Conservation (phyloP, 2,113 vertebrate genomes). For the Natator depressus region DNA sequence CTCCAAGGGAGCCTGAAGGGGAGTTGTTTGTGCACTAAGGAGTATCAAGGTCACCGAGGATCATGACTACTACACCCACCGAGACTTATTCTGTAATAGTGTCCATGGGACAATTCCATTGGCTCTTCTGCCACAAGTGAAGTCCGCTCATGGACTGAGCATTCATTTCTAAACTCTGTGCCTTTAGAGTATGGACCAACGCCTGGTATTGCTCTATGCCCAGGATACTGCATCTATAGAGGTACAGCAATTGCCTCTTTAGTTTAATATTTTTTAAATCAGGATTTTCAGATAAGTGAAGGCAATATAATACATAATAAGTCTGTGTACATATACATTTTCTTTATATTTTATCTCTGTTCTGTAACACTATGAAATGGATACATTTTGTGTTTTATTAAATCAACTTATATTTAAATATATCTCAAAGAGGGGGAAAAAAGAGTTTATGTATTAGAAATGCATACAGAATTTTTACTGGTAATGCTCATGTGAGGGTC, state of each 20-base stretch:
- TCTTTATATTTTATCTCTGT: conserved; percentile 7
- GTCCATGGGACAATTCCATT: neutral
- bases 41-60: neutral
- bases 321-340: neutral
- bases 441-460: conserved; percentile 32
- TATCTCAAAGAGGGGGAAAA: neutral
- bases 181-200: neutral
- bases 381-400: neutral
- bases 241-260: neutral
- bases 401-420: neutral
- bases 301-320: neutral
- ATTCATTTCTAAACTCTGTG: neutral
- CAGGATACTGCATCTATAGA: neutral
- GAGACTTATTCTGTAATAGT: neutral
- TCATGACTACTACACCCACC: neutral
- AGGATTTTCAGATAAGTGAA: neutral
- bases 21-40: neutral
- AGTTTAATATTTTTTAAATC: neutral
- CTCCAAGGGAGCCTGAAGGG: neutral
- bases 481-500: conserved; percentile 22
- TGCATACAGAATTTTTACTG: neutral
- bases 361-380: neutral
- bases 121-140: fast-evolving
- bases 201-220: neutral
- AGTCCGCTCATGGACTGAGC: neutral